A percentile compares a stretch with the other conserved stretches of the same genome.
Conservation (phyloP, 2,797 vertebrate genomes). For the Xiphorhynchus erythropygius region DNA sequence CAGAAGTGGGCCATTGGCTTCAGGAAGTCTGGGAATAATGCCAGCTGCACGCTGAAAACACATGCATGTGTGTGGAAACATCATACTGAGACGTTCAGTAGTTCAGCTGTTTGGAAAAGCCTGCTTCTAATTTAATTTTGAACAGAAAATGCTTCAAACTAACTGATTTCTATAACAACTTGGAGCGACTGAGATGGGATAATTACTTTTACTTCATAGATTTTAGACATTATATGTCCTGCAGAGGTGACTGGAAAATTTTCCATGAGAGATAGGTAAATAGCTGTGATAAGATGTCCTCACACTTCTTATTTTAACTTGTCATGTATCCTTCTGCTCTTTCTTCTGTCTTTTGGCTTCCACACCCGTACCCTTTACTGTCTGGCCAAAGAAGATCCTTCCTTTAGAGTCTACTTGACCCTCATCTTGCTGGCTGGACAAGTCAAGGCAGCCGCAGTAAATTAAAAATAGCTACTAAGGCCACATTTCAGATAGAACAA, state of each 20-base stretch:
- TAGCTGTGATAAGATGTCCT: neutral
- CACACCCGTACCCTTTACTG: neutral
- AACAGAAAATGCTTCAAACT: constrained; percentile 3
- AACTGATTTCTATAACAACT: neutral
- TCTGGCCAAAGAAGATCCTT: neutral
- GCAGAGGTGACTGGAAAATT: neutral
- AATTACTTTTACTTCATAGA: constrained; percentile 19
- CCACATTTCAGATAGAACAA: neutral
- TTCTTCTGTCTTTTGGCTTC: neutral
- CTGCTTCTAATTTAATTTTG: constrained; percentile 37
- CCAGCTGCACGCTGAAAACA: neutral
- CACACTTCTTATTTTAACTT: neutral
- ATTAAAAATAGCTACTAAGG: neutral
- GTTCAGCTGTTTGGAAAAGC: constrained; percentile 13
- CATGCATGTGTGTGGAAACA: neutral
- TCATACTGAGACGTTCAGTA: neutral
- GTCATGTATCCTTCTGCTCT: neutral
- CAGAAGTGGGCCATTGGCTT: neutral
- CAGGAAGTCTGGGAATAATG: neutral
- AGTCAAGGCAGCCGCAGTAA: neutral
- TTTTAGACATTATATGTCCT: neutral
- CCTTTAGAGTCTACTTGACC: neutral
- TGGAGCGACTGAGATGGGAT: neutral
- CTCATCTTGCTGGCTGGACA: neutral
- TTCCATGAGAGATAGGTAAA: neutral